Evolutionary conservation across 2,113 vertebrate genomes (phyloP), one percentile per base, ranked within the genome.

Genomic region (Siphamia tubifer): DNA sequence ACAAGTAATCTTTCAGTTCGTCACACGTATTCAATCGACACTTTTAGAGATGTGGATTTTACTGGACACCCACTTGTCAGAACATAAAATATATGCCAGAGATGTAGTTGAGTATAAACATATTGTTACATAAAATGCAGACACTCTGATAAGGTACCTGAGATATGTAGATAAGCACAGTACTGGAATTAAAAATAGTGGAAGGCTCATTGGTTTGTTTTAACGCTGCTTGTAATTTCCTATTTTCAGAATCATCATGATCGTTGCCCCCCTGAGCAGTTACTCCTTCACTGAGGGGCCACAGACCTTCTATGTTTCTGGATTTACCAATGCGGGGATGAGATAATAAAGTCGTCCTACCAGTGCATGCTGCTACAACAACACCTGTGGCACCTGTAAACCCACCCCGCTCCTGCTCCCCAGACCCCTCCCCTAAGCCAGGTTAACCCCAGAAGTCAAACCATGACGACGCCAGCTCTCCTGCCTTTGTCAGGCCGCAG

Each of bases 401-500:
- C 60, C 57, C 67, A 3, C 24, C 40, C 40, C 52, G 56, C 12
- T 21, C 49, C 21, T 20, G 8, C 51, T 25, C 30, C 19, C 39
- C 44, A 25, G 4, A 28, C 20, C 40, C 71, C 28, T 13, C 38
- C 56, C 79, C 72, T 23, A 1, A 31, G 40, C 66, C 15, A 30
- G 66, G 43, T 64, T 40, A 3, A 13, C 27, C 43, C 24, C 40
- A 38, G 39, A 69, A 3, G 32, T 47, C 36, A 16, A 71, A 93
- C 64, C 78, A 98, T 99, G 97, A 97, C 96, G 34, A 94, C 96
- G 35, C 97, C 97, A 32, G 95, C 96, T 63, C 92, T 98, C 83
- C 91, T 98, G 90, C 96, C 97, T n/a, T 91, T 99, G 31, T 97
- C 96, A 40, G 96, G 97, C 81, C 95, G 97, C 68, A 90, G 97